Conservation (phyloP, 2,888 invertebrate genomes). For the Eilema sororculum region DNA sequence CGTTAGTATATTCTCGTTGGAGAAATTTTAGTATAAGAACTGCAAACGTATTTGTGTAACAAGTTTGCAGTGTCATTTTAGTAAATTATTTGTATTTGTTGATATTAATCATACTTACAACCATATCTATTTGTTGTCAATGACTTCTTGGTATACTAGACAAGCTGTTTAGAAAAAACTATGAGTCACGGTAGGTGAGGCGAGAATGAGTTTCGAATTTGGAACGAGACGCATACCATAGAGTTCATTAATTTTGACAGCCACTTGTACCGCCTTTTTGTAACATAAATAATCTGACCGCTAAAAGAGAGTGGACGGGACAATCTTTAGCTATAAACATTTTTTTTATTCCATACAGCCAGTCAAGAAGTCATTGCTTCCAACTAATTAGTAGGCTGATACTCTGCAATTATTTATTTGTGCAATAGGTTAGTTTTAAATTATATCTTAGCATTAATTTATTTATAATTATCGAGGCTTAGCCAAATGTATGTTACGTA, state of each 20-base stretch:
- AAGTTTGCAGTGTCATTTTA: slow-evolving; percentile 30
- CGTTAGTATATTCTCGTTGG: background rate
- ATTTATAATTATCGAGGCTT: slow-evolving; percentile 44
- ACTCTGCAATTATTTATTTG: slow-evolving; percentile 52
- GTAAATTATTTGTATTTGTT: slow-evolving; percentile 14
- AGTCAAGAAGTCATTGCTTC: background rate
- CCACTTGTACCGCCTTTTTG: too few relatives aligned
- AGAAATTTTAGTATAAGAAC: slow-evolving; percentile 18
- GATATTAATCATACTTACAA: background rate
- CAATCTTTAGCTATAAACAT: background rate
- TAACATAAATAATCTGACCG: too few relatives aligned
- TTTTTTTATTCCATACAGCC: background rate
- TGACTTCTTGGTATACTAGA: background rate
- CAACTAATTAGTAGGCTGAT: background rate
- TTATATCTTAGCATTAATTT: slow-evolving; percentile 50
- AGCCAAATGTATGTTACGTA: slow-evolving; percentile 55
- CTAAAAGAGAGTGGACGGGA: too few relatives aligned
- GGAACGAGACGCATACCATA: too few relatives aligned
- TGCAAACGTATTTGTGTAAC: slow-evolving; percentile 41
- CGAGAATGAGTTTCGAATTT: too few relatives aligned
- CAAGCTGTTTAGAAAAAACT: background rate
- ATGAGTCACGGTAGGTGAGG: too few relatives aligned
- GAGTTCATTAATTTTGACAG: too few relatives aligned
- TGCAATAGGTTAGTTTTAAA: slow-evolving; percentile 53
- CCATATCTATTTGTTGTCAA: background rate